Evolutionary conservation across 2,888 invertebrate species (phyloP), one percentile per base, ranked within the genome.

Genomic region (Spicauda simplicius): DNA sequence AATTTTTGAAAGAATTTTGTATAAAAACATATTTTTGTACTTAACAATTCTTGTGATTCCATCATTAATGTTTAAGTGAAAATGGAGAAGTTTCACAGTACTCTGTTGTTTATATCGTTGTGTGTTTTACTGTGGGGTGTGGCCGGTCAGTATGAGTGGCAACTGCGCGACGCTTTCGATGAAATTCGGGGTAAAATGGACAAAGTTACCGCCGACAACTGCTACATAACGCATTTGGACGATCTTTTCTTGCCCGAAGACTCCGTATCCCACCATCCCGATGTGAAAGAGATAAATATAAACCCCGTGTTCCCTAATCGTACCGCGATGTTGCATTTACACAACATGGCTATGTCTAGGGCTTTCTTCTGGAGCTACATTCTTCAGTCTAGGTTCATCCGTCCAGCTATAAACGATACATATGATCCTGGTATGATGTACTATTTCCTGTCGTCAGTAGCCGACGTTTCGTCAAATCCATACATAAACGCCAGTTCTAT

Each of bases 381-480:
- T 68, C 94, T 98, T 0, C 98, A 98, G 83, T 97, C 97, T 30
- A 94, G 98, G 72, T 97, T 98, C 77, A 98, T 98, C 74, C 94
- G 98, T 33, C 98, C 98, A 0, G 97, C 97, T 0, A 97, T 97
- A 20, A 98, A 97, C 82, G 97, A 98, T 79, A 97, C 98, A 0
- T 97, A 98, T 76, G 99, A 99, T 89, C 99, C 99, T 0, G 99
- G 99, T 64, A 97, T 99, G 96, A 98, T 99, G 98, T 99, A 99
- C 82, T 98, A 98, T 81, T 98, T 98, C 83, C 91, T 99, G 54
- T 98, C 99, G 0, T 97, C 98, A 0, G 97, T 98, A 0, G 98
- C 99, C 0, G 99, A 99, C 85, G 97, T 99, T 0, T 97, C 99
- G 0, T 95, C 98, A 0, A 99, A 98, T 88, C 97, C 97, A 0